Percentiles rank a stretch among this genome's conserved stretches.
phyloP scores from a whole-genome alignment of 1,140 invertebrate species.

The Drosophila melanica region DNA sequence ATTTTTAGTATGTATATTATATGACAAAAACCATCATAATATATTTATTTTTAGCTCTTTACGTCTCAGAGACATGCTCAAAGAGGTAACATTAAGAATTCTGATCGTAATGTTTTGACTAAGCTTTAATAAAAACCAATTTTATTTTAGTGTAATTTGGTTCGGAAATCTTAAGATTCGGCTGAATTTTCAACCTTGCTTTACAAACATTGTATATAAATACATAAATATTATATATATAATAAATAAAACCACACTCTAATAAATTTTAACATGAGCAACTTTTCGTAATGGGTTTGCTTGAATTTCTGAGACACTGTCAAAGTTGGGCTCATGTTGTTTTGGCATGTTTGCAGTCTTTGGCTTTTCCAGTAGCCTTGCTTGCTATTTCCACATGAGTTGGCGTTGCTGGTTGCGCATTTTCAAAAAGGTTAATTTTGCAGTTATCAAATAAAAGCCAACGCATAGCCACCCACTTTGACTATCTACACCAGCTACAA shows the following conservation, averaged over 20 bases:
- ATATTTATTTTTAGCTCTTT: no score
- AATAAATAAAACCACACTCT: background rate
- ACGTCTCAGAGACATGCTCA: no score
- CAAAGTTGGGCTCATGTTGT: background rate
- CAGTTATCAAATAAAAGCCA: conserved; percentile 66
- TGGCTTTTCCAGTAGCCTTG: conserved; percentile 22
- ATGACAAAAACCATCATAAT: no score
- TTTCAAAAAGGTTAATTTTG: conserved; percentile 75
- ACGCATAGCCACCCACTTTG: conserved; percentile 32
- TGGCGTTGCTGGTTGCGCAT: conserved; percentile 56
- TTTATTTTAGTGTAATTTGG: no score
- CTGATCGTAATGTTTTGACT: no score
- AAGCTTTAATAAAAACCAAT: no score
- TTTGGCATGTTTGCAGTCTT: conserved; percentile 9
- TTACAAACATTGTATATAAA: background rate
- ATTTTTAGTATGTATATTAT: no score
- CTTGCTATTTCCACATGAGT: conserved; percentile 53
- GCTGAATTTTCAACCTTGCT: no score
- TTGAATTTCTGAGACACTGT: conserved; percentile 5
- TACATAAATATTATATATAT: background rate
- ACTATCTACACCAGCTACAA: conserved; percentile 11
- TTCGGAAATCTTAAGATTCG: no score
- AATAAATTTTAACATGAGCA: conserved; percentile 27
- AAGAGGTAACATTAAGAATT: no score
- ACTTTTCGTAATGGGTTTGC: conserved; percentile 21